A percentile compares a stretch with the other conserved stretches of the same genome.
phyloP scores from a whole-genome alignment of 2,888 invertebrate species.

The Drosophila rubida region DNA sequence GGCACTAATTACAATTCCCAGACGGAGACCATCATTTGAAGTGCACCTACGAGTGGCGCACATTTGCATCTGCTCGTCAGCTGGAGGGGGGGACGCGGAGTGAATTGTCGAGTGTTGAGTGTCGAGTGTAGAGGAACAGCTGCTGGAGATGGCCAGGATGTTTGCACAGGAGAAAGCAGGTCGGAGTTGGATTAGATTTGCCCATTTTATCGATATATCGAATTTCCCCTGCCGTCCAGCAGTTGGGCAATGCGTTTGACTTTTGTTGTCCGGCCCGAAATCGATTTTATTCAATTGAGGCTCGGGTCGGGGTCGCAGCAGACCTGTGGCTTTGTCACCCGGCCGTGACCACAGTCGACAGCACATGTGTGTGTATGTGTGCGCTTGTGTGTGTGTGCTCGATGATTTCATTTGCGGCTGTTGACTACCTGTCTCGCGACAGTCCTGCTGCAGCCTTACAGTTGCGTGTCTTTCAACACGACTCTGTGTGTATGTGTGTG shows the following conservation, averaged over 20 bases:
- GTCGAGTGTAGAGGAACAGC: too few relatives aligned
- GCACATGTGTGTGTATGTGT: slow-evolving; percentile 9
- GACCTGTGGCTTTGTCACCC: slow-evolving; percentile 61
- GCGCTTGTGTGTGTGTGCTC: slow-evolving; percentile 28
- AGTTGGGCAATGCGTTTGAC: slow-evolving; percentile 52
- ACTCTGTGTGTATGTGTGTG: slow-evolving; percentile 14
- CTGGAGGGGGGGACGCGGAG: slow-evolving; percentile 7
- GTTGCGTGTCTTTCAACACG: slow-evolving; percentile 55
- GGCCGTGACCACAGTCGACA: slow-evolving; percentile 68
- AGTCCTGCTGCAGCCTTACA: slow-evolving; percentile 19
- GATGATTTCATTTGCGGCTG: slow-evolving; percentile 74
- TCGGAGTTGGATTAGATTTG: slow-evolving; percentile 44
- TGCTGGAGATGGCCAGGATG: slow-evolving; percentile 43
- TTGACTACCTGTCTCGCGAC: slow-evolving; percentile 29
- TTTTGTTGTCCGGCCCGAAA: slow-evolving; percentile 55
- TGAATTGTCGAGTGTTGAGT: too few relatives aligned
- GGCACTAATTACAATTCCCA: slow-evolving; percentile 80
- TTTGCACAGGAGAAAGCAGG: slow-evolving; percentile 58
- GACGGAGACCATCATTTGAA: slow-evolving; percentile 4
- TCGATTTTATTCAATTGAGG: slow-evolving; percentile 66
- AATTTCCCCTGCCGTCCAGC: slow-evolving; percentile 37
- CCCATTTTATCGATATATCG: slow-evolving; percentile 55
- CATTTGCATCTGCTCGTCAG: slow-evolving; percentile 50
- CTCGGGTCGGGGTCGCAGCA: slow-evolving; percentile 1
- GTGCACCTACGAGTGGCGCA: slow-evolving; percentile 16